These are phyloP conservation scores for Stenopsyche tienmushanensis DNA, from an alignment of 1,140 invertebrate genomes.

Conservation along the genomic window DNA sequence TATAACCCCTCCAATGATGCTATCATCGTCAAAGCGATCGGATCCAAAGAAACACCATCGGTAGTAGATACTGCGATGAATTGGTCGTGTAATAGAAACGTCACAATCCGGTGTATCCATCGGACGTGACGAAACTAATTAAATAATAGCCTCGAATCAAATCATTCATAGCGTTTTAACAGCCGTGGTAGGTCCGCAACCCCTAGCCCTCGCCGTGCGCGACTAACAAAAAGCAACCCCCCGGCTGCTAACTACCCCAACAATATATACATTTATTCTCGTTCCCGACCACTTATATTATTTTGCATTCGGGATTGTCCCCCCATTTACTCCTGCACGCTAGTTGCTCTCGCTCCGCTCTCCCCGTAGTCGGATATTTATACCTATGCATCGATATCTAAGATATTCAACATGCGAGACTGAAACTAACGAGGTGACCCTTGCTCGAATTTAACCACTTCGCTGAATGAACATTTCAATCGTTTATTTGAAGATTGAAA, in stretches of 20 bases:
- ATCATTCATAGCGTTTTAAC: slow-evolving; percentile 28
- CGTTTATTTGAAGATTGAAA: too few species aligned
- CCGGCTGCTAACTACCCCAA: slow-evolving; percentile 25
- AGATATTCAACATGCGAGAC: too few species aligned
- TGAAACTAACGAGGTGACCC: too few species aligned
- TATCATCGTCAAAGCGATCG: too few species aligned
- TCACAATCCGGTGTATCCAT: slow-evolving; percentile 15
- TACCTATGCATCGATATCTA: too few species aligned
- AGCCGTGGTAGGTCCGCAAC: slow-evolving; percentile 2
- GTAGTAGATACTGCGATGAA: too few species aligned
- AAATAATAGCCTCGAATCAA: slow-evolving; percentile 37
- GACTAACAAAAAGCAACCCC: slow-evolving; percentile 7
- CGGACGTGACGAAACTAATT: slow-evolving; percentile 30
- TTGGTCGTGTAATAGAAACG: slow-evolving; percentile 15
- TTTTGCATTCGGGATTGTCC: slow-evolving; percentile 36
- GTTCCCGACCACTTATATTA: slow-evolving; percentile 40
- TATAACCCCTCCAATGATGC: too few species aligned
- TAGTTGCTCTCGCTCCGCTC: slow-evolving; percentile 14
- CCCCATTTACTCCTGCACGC: not conserved
- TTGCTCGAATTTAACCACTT: too few species aligned
- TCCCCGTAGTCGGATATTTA: too few species aligned
- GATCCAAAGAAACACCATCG: too few species aligned
- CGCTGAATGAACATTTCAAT: too few species aligned
- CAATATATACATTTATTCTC: slow-evolving; percentile 40
- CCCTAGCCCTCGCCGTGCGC: slow-evolving; percentile 20